Percentiles rank a stretch among this genome's conserved stretches.
phyloP scores from a whole-genome alignment of 2,888 invertebrate species.

The Brassicogethes aeneus region DNA sequence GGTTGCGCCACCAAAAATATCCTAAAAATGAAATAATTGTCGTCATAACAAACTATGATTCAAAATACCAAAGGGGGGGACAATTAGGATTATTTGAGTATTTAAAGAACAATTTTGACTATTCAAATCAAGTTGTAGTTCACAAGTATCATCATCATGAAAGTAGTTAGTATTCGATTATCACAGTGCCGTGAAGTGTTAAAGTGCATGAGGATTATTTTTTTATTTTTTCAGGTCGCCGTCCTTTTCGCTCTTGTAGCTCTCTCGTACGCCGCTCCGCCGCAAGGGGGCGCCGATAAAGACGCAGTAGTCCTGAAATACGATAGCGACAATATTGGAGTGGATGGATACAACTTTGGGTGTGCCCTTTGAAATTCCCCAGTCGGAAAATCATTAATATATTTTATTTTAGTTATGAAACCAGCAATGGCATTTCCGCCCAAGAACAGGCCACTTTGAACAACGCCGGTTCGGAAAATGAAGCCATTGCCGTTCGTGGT shows the following conservation, averaged over 20 bases:
- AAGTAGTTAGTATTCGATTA: no score
- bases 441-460: conserved; percentile 51
- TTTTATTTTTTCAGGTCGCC: conserved; percentile 3
- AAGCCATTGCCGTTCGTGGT: conserved; percentile 53
- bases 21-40: no score
- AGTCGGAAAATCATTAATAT: neutral
- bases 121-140: no score
- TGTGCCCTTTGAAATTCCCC: conserved; percentile 14
- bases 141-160: no score
- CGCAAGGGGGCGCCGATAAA: conserved; percentile 22
- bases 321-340: conserved; percentile 30
- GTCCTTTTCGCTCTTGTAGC: conserved; percentile 6
- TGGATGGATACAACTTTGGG: conserved; percentile 30
- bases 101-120: no score
- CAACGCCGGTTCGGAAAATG: conserved; percentile 54
- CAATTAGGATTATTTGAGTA: no score
- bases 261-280: conserved; percentile 16
- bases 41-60: no score
- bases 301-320: conserved; percentile 27
- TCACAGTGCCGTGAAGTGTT: no score
- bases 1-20: no score
- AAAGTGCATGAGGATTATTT: no score
- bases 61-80: no score
- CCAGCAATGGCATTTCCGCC: conserved; percentile 49
- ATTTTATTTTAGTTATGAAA: conserved; percentile 46